phyloP scores from a whole-genome alignment of 2,113 vertebrate species.

The Boulengeromyrus knoepffleri region DNA sequence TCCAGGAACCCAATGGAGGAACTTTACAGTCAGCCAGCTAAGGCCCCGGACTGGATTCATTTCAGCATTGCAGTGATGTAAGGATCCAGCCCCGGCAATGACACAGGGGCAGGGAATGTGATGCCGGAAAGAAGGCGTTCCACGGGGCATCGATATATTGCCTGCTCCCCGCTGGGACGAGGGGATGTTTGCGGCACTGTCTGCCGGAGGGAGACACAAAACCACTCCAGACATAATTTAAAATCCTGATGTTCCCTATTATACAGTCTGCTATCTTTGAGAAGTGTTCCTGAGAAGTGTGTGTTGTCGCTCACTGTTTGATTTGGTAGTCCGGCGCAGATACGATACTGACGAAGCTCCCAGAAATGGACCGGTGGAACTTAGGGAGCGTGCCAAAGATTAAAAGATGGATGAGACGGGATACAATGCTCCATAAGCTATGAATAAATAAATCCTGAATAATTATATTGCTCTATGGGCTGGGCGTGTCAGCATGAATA shows the following conservation, averaged over 20 bases:
- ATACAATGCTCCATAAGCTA: not conserved
- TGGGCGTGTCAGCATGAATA: not conserved
- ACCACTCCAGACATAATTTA: conserved; percentile 8
- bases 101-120: not conserved
- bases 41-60: not conserved
- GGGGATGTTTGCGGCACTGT: not conserved
- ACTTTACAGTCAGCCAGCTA: not conserved
- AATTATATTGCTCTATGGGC: not conserved
- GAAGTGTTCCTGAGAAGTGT: not conserved
- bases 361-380: not conserved
- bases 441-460: not conserved
- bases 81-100: not conserved
- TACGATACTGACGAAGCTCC: not conserved
- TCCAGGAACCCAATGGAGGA: not conserved
- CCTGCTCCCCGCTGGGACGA: not conserved
- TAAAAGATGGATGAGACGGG: not conserved
- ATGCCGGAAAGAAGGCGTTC: not conserved
- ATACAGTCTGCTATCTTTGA: not conserved
- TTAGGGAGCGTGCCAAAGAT: not conserved
- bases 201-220: not conserved
- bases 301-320: not conserved
- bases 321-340: not conserved
- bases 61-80: not conserved
- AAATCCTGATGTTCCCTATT: not conserved
- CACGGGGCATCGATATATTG: not conserved